phyloP scores from a whole-genome alignment of 1,140 invertebrate genomes.

The Drosophila fuyamai region DNA sequence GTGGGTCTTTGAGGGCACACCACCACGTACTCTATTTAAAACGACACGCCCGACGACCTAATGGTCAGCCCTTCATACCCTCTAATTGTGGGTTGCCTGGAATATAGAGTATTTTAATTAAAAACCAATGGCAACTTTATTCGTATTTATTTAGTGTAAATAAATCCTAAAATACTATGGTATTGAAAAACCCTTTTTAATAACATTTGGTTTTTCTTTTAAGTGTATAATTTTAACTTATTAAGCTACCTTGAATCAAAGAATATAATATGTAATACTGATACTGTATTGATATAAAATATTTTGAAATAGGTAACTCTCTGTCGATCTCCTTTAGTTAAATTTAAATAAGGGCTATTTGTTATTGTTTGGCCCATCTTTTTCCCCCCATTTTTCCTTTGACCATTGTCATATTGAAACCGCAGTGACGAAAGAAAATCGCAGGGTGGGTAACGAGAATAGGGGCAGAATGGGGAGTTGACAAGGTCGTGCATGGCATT shows the following conservation, averaged over 20 bases:
- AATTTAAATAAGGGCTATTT: constrained; percentile 20
- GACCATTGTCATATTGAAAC: constrained; percentile 71
- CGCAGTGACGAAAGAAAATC: constrained; percentile 63
- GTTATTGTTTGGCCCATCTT: constrained; percentile 13
- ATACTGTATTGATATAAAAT: too few relatives aligned
- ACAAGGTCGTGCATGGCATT: constrained; percentile 71
- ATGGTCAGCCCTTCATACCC: constrained; percentile 42
- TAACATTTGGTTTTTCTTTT: too few relatives aligned
- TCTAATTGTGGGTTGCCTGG: background rate
- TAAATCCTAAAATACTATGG: too few relatives aligned
- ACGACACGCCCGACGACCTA: constrained; percentile 70
- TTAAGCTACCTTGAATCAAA: too few relatives aligned
- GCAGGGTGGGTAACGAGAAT: constrained; percentile 2
- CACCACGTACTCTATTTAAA: constrained; percentile 74
- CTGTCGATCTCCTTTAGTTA: background rate
- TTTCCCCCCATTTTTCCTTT: constrained; percentile 3
- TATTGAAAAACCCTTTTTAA: too few relatives aligned
- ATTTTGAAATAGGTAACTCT: background rate
- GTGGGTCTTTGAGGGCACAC: background rate
- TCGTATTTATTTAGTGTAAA: too few relatives aligned
- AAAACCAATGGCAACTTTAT: too few relatives aligned
- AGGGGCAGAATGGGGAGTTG: constrained; percentile 3
- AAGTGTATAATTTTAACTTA: too few relatives aligned
- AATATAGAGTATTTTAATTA: background rate
- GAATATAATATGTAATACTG: too few relatives aligned